Conservation (phyloP, 2,797 vertebrate genomes). For the Dipus sagitta region DNA sequence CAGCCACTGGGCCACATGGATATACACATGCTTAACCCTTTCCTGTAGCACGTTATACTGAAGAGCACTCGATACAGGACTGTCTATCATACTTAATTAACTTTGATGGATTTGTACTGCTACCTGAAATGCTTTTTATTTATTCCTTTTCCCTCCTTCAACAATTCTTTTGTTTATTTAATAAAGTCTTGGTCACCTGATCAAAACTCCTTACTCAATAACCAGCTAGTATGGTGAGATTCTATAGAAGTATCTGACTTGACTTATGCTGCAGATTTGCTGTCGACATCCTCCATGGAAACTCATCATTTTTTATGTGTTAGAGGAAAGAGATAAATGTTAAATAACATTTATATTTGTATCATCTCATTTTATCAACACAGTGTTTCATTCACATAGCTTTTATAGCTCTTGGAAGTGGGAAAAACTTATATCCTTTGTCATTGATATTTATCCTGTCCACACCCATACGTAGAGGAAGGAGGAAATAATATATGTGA, state of each 20-base stretch:
- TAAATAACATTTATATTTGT: not conserved
- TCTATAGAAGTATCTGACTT: not conserved
- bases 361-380: not conserved
- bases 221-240: not conserved
- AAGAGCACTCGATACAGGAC: not conserved
- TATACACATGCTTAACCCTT: too few species aligned
- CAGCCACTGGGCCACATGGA: too few species aligned
- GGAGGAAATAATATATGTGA: not conserved
- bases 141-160: not conserved
- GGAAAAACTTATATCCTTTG: fast-evolving
- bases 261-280: not conserved
- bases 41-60: not conserved
- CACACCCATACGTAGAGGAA: not conserved
- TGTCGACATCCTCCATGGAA: not conserved
- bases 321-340: not conserved
- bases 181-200: not conserved
- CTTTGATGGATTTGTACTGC: not conserved
- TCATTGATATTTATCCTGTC: not conserved
- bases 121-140: not conserved
- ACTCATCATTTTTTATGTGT: not conserved
- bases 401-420: not conserved
- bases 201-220: not conserved
- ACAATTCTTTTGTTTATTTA: not conserved
- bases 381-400: not conserved
- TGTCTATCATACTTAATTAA: not conserved